Evolutionary conservation across 1,140 invertebrate genomes (phyloP), one percentile per base, ranked within the genome.

Genomic region (Apis laboriosa): DNA sequence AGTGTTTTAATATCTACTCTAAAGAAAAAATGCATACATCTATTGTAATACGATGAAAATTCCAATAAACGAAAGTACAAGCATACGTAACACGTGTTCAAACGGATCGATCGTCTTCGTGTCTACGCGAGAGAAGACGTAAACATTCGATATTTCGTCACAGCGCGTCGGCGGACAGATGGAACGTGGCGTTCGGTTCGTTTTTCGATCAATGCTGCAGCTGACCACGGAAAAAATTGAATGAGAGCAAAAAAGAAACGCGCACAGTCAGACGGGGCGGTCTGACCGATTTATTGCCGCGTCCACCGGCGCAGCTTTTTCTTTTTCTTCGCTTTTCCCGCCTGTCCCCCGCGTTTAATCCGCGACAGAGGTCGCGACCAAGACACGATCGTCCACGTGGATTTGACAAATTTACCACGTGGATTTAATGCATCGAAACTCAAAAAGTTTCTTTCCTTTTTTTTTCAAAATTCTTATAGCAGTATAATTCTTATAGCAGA

Each of bases 241-340:
- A 83, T 84, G 55, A 15, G 71, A 81, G 85, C 83, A 87, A 77
- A 87, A 73, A 85, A 82, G 80, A 81, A 81, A 61, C 77, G 70
- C 80, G 80, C 75, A 67, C 60, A 68, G 80, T 70, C 77, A 67
- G 74, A 64, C 24, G 63, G 71, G 80, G 56, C 51, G 75, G 61
- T 74, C 84, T 88, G 88, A 89, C 88, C 88, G 88, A 89, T 89
- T 89, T 89, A 89, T 89, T 86, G 87, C 87, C 83, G 56, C 78
- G 84, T 78, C 77, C 88, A 81, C 80, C 80, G 77, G 58, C 71
- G 64, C 70, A 13, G 61, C 53, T 70, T 85, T 74, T 80, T 88
- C 63, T 66, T 88, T 86, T 88, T 88, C 84, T 78, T 88, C 75
- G 60, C 63, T 81, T 86, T 81, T 84, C 66, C 80, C 28, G 15